A percentile compares a stretch with the other conserved stretches of the same genome.
Conservation (phyloP, 1,140 invertebrate species). For the honey bee (Apis mellifera) region Amel_HAv3.1 CM009932.2:7994501-7995000, state of each 20-base stretch:
- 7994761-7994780: background rate
- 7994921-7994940: slow-evolving; percentile 32
- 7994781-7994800: background rate
- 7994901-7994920: slow-evolving; percentile 53
- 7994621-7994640: too few species aligned
- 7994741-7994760: background rate
- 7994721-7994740: too few species aligned
- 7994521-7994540: slow-evolving; percentile 83
- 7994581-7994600: background rate
- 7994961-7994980: slow-evolving; percentile 36
- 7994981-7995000: slow-evolving; percentile 35
- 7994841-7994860: slow-evolving; percentile 32
- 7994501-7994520: slow-evolving; percentile 83
- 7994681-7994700: too few species aligned
- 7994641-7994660: too few species aligned
- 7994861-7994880: slow-evolving; percentile 28
- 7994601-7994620: background rate
- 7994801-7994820: slow-evolving; percentile 14
- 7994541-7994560: slow-evolving; percentile 26
- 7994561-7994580: too few species aligned
- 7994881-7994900: slow-evolving; percentile 56
- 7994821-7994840: background rate
- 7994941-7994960: slow-evolving; percentile 33
- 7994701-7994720: too few species aligned
- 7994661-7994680: too few species aligned